Evolutionary conservation across 2,888 invertebrate species (phyloP), one percentile per base, ranked within the genome.

Genomic region (Gryllus longicercus): DNA sequence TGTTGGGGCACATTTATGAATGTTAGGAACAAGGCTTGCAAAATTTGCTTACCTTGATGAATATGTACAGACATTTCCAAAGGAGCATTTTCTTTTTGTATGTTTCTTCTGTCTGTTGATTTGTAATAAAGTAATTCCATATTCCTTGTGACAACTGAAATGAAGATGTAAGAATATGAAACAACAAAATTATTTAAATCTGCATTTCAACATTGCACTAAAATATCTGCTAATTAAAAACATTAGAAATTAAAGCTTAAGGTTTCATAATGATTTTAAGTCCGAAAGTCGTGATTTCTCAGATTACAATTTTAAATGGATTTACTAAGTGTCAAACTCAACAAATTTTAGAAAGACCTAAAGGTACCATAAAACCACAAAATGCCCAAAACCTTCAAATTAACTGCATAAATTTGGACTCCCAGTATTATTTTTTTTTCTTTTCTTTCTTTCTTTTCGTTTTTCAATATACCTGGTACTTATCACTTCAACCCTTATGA

Each of bases 61-160:
- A 90, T 81, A 93, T 87, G 86, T 92, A 94, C 23, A 95, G 89
- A 86, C 91, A 91, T 84, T 92, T 92, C 94, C 96, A 95, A 76
- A 97, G 89, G 83, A 91, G 91, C 91, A 97, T 93, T 89, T 97
- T 98, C 83, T 92, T 91, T 84, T 91, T 90, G 86, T 94, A 96
- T 2, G 93, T 94, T 76, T 91, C 91, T 85, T 94, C 92, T 16
- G 93, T 93, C 87, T 97, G 96, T 84, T 95, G 95, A 82, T 93
- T 92, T 78, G 88, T 89, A 76, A 92, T 88, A 86, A 95, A 97
- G 85, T 93, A 93, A 83, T 92, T 91, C 95, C 96, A 96, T 80
- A 96, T 92, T 82, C 91, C 91, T 84, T 91, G 89, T 49, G 95
- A 95, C 75, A 96, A 86, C 84, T 87, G 83, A 79, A 84, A 84